These are phyloP conservation scores for Eupithecia abbreviata DNA, from an alignment of 2,888 invertebrate species.

Conservation along the genomic window DNA sequence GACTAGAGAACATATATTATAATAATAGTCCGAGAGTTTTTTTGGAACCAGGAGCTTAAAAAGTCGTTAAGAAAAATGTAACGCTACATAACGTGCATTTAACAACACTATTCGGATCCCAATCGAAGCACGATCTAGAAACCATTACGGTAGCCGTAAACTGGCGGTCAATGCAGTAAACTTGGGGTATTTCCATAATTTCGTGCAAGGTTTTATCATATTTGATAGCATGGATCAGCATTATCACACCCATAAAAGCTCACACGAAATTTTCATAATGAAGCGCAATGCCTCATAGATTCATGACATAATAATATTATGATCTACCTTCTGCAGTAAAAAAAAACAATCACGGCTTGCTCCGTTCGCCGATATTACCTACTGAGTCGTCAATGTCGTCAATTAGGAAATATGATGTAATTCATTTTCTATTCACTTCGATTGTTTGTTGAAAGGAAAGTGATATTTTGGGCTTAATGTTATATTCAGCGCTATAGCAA, in stretches of 20 bases:
- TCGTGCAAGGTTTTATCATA: constrained; percentile 33
- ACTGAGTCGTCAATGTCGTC: too few relatives aligned
- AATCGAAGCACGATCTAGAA: constrained; percentile 32
- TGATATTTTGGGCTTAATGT: too few relatives aligned
- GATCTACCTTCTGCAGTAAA: too few relatives aligned
- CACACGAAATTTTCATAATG: not conserved
- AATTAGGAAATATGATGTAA: too few relatives aligned
- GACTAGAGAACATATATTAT: too few relatives aligned
- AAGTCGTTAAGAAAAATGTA: not conserved
- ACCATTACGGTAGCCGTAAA: constrained; percentile 39
- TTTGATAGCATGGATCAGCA: not conserved
- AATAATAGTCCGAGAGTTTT: too few relatives aligned
- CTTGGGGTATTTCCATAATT: constrained; percentile 61
- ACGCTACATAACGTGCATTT: not conserved
- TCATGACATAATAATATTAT: too few relatives aligned
- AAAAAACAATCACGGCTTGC: too few relatives aligned
- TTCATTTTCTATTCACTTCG: too few relatives aligned
- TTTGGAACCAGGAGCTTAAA: not conserved
- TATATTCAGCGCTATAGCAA: too few relatives aligned
- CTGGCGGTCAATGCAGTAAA: constrained; percentile 48
- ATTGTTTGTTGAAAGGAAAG: too few relatives aligned
- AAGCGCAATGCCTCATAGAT: not conserved
- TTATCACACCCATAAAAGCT: not conserved
- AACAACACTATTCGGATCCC: constrained; percentile 12
- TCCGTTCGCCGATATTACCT: too few relatives aligned